Evolutionary conservation across 2,797 vertebrate species (phyloP).

Genomic region (Nothura maculosa): DNA sequence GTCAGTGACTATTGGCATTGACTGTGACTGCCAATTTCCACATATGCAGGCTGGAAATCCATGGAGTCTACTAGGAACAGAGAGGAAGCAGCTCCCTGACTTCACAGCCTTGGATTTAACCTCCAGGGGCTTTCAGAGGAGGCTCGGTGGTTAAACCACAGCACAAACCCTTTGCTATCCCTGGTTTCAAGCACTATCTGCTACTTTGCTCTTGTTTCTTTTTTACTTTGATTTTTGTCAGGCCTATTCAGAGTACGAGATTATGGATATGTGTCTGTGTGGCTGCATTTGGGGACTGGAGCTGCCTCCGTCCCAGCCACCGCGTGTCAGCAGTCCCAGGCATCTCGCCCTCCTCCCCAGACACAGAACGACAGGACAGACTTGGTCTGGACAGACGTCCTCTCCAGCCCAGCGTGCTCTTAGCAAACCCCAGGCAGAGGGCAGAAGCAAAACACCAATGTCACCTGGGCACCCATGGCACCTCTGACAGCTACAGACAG

Average conservation of each 20-base stretch:
- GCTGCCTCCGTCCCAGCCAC: not conserved
- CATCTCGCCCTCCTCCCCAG: not conserved
- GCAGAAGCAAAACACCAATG: not conserved
- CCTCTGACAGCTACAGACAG: not conserved
- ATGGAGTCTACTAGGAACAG: not conserved
- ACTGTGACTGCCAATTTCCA: not conserved
- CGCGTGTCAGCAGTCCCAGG: not conserved
- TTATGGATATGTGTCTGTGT: not conserved
- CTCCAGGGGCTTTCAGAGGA: not conserved
- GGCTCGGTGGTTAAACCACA: not conserved
- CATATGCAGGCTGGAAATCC: not conserved
- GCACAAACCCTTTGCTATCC: not conserved
- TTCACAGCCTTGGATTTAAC: not conserved
- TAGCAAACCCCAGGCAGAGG: not conserved
- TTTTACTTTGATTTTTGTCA: not conserved
- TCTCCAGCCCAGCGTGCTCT: fast-evolving
- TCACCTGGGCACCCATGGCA: fast-evolving
- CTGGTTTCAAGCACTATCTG: not conserved
- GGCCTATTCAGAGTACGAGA: not conserved
- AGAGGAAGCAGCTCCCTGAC: not conserved
- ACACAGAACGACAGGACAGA: not conserved
- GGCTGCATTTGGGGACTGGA: not conserved
- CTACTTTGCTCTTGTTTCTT: not conserved
- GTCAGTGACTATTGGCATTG: not conserved
- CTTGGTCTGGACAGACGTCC: not conserved